Evolutionary conservation across 2,797 vertebrate species (phyloP), one percentile per base, ranked within the genome.

Genomic region (Gobionotothen gibberifrons): DNA sequence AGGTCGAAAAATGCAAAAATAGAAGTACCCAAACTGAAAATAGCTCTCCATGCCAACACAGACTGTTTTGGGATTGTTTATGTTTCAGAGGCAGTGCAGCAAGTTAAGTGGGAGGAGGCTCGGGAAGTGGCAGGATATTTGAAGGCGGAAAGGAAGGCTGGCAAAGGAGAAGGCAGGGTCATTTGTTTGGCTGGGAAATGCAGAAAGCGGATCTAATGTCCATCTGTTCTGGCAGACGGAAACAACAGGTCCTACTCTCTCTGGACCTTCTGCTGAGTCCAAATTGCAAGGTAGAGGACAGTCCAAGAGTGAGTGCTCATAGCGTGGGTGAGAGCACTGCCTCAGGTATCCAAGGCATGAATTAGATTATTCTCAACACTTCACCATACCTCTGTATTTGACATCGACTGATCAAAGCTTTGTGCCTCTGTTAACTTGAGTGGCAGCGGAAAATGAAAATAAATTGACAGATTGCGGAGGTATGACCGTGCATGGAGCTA

Each of bases 181-280:
- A 74, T 86, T 84, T 82, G 84, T 90, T 87, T 86, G 84, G 81
- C 85, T 78, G 70, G 58, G 70, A 74, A 74, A 82, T 73, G 85
- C 82, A 87, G 75, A 83, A 78, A 92, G 88, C 79, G 76, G 90
- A 91, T 91, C 75, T 90, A 87, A 91, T 83, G 80, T 90, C 90
- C 88, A 88, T 90, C 90, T 92, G 90, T 72, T 87, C 85, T 76
- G 89, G 88, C 91, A 92, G 90, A 92, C 78, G 80, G 92, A 87
- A 85, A 91, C 91, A 85, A 90, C 87, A 86, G 88, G 89, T 91
- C 71, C 70, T 66, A 60, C 80, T 79, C 80, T 53, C 77, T 83
- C 75, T 79, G 82, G 69, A 87, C 82, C 89, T 82, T 89, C 85
- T 85, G 86, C 87, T 90, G 87, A 83, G 84, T 82, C 85, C 73